Conservation (phyloP, 2,888 invertebrate genomes). For the Dione vanillae region DNA sequence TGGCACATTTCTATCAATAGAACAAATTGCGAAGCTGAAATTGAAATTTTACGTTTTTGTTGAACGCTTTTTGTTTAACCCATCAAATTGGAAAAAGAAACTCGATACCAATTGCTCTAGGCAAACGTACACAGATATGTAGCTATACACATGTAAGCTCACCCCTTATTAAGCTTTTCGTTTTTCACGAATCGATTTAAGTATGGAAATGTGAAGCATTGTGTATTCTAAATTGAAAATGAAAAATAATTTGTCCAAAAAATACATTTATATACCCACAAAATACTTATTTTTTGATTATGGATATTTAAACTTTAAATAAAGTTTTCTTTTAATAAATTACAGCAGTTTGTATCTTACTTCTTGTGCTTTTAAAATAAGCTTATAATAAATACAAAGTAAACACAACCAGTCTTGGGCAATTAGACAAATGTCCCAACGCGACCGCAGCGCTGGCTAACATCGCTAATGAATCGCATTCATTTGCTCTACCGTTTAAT, state of each 20-base stretch:
- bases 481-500: slow-evolving; percentile 40
- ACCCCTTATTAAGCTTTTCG: not conserved
- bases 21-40: slow-evolving; percentile 23
- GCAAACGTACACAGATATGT: not conserved
- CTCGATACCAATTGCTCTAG: not conserved
- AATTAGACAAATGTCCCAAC: slow-evolving; percentile 37
- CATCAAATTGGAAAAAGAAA: slow-evolving; percentile 18
- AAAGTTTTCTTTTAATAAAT: not conserved
- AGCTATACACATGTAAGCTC: slow-evolving; percentile 6
- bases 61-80: slow-evolving; percentile 18
- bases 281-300: no score
- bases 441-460: slow-evolving; percentile 41
- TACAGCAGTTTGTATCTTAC: not conserved
- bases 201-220: not conserved
- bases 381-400: slow-evolving; percentile 22
- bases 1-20: slow-evolving; percentile 17
- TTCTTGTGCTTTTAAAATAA: not conserved
- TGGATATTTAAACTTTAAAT: not conserved
- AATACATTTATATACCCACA: no score
- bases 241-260: not conserved
- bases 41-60: slow-evolving; percentile 23
- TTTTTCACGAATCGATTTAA: slow-evolving; percentile 1
- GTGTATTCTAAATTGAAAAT: not conserved
- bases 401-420: slow-evolving; percentile 33
- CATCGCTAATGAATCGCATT: slow-evolving; percentile 45